Evolutionary conservation across 2,888 invertebrate genomes (phyloP), one percentile per base, ranked within the genome.

Genomic region (Hydrotaea diabolus): DNA sequence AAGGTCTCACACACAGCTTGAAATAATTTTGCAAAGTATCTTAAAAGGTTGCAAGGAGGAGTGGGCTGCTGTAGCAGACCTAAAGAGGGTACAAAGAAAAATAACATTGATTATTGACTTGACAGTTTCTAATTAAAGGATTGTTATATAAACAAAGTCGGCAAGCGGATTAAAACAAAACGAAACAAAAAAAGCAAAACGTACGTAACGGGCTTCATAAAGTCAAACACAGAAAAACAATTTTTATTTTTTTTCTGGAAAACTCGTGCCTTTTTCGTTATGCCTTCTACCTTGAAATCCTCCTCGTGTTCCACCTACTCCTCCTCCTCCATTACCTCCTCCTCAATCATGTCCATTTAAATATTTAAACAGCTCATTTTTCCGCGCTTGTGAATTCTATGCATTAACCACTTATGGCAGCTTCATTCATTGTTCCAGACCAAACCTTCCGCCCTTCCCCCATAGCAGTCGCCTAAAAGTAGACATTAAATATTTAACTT

Each of bases 121-220:
- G 77, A 80, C 59, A 80, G 59, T 74, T 77, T 77, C 36, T 83
- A 80, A 80, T 83, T 80, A 74, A 31, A n/a, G 69, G 59, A 71
- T 46, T 83, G 74, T 62, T 64, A 75, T 69, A 62, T 43, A 26
- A 3, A 62, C 39, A 62, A 64, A 76, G 36, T 13, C 39, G 36
- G 8, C 39, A 26, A 55, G 31, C 39, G 19, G 53, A 21, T 77
- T 53, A 17, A 53, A n/a, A 53, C n/a, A n/a, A n/a, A n/a, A n/a
- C n/a, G n/a, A n/a, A n/a, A n/a, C n/a, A n/a, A n/a, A n/a, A n/a
- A n/a, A n/a, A n/a, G n/a, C n/a, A 53, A 4, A 0, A 17, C 53
- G 53, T 5, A 53, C 39, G 17, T 19, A 53, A 7, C 53, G n/a
- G 2, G 8, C 5, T 5, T n/a, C n/a, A 53, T 2, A 53, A n/a